Conservation (phyloP, 2,888 invertebrate genomes). For the Formica aserva region DNA sequence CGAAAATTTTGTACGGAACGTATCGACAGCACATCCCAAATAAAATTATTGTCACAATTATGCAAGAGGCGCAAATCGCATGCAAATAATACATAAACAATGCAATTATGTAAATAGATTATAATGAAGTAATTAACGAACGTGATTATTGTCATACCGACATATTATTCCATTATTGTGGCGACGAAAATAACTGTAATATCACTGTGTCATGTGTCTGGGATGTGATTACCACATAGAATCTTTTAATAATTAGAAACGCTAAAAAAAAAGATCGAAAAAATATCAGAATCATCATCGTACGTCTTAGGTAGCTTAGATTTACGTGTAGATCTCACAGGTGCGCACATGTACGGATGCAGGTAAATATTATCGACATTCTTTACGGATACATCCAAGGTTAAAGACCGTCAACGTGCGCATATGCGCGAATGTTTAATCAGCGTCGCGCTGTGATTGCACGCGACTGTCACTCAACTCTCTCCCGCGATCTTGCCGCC, state of each 20-base stretch:
- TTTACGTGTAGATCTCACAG: not conserved
- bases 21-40: not conserved
- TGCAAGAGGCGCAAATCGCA: conserved; percentile 32
- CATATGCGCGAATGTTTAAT: conserved; percentile 52
- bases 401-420: conserved; percentile 46
- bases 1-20: not conserved
- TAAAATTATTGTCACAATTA: conserved; percentile 48
- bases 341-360: not conserved
- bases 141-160: conserved; percentile 35
- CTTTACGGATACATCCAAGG: not conserved
- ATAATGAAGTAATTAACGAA: conserved; percentile 55
- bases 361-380: conserved; percentile 2
- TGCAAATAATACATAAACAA: conserved; percentile 35
- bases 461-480: conserved; percentile 47
- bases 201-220: not conserved
- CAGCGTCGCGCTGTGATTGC: conserved; percentile 49
- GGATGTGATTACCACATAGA: not conserved
- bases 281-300: not conserved
- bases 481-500: conserved; percentile 17
- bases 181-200: conserved; percentile 21
- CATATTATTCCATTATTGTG: conserved; percentile 22
- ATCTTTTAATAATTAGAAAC: not conserved
- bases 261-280: not conserved
- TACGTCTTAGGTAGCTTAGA: no score
- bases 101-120: conserved; percentile 51